Percentiles rank a stretch among this genome's conserved stretches.
These are phyloP conservation scores for Sthenelais limicola DNA, from an alignment of 2,888 invertebrate species.

Conservation along the genomic window DNA sequence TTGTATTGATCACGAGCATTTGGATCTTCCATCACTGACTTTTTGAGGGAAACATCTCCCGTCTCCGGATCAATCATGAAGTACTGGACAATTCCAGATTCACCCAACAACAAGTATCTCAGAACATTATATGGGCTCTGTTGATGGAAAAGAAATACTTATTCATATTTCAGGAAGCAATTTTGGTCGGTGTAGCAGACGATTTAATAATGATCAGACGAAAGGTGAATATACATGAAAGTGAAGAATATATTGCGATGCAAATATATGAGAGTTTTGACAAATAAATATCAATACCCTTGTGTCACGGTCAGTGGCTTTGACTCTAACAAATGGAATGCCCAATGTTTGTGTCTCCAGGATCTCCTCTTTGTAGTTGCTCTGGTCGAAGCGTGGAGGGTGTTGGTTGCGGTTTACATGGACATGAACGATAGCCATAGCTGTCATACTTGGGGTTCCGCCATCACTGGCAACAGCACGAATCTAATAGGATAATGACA, in stretches of 20 bases:
- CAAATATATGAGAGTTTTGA: too few species aligned
- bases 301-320: conserved; percentile 48
- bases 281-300: too few species aligned
- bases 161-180: conserved; percentile 3
- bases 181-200: background rate
- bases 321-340: conserved; percentile 45
- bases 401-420: conserved; percentile 52
- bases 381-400: conserved; percentile 49
- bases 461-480: conserved; percentile 57
- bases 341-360: conserved; percentile 52
- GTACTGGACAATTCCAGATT: conserved; percentile 48
- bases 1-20: conserved; percentile 39
- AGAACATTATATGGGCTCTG: conserved; percentile 52
- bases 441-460: conserved; percentile 60
- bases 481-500: too few species aligned
- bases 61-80: conserved; percentile 54
- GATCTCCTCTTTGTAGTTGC: conserved; percentile 49
- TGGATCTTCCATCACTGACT: conserved; percentile 50
- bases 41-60: conserved; percentile 56
- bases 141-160: conserved; percentile 3
- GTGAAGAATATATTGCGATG: too few species aligned
- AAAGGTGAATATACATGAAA: too few species aligned
- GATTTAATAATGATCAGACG: too few species aligned
- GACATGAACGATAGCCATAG: conserved; percentile 47
- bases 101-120: conserved; percentile 45